Evolutionary conservation across 2,888 invertebrate genomes (phyloP).

Genomic region (Omphaloscelis lunosa): DNA sequence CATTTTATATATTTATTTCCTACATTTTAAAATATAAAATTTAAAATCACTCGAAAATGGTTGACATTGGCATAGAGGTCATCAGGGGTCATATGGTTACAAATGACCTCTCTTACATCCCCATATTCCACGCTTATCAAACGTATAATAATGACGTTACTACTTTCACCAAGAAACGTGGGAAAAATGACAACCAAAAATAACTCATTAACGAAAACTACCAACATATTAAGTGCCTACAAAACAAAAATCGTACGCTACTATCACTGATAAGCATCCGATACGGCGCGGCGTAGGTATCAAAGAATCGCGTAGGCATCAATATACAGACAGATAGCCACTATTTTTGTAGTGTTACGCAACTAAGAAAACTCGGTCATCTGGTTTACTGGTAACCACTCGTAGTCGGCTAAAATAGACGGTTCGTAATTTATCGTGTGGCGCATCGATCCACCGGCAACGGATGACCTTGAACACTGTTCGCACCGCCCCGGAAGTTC

Average conservation of each 20-base stretch:
- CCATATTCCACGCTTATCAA: constrained; percentile 9
- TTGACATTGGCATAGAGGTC: too few species aligned
- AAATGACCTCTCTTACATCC: too few species aligned
- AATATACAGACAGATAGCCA: constrained; percentile 35
- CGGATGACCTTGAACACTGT: constrained; percentile 82
- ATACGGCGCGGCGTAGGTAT: constrained; percentile 44
- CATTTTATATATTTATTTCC: too few species aligned
- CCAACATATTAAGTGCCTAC: constrained; percentile 18
- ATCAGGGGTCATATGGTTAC: too few species aligned
- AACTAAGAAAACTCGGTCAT: constrained; percentile 87
- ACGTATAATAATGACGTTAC: constrained; percentile 13
- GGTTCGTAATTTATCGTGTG: constrained; percentile 78
- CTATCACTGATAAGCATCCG: constrained; percentile 46
- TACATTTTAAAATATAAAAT: too few species aligned
- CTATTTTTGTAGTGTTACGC: constrained; percentile 83
- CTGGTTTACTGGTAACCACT: constrained; percentile 78
- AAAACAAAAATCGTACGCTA: constrained; percentile 42
- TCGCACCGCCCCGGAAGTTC: constrained; percentile 87
- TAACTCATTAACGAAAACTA: constrained; percentile 33
- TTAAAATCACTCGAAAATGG: too few species aligned
- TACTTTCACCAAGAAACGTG: constrained; percentile 13
- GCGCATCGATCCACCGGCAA: constrained; percentile 83
- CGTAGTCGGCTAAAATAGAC: constrained; percentile 78
- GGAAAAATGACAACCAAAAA: constrained; percentile 33
- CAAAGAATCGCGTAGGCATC: constrained; percentile 45